Evolutionary conservation across 2,113 vertebrate species (phyloP).

Genomic region (Neomonachus schauinslandi): DNA sequence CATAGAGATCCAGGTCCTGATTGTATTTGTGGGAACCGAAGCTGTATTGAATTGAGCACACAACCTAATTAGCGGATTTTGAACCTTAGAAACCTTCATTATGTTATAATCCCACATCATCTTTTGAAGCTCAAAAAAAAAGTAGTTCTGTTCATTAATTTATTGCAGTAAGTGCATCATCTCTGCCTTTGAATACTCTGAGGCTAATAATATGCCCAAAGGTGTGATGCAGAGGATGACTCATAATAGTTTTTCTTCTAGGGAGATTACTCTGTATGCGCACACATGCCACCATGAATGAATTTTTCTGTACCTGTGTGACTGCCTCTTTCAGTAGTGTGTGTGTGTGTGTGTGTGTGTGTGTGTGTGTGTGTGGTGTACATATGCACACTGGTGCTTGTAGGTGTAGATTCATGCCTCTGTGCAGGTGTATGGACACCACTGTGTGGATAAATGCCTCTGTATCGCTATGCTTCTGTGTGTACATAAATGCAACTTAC

Average conservation of each 20-base stretch:
- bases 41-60: background rate
- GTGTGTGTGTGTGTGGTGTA: background rate
- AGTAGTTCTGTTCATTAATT: constrained; percentile 49
- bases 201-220: constrained; percentile 58
- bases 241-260: constrained; percentile 54
- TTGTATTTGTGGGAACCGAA: background rate
- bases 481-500: background rate
- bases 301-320: background rate
- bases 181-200: constrained; percentile 54
- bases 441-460: background rate
- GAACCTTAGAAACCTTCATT: constrained; percentile 53
- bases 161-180: constrained; percentile 41
- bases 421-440: background rate
- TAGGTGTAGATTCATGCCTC: background rate
- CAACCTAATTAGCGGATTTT: constrained; percentile 52
- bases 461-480: background rate
- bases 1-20: background rate
- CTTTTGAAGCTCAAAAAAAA: constrained; percentile 49
- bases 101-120: constrained; percentile 51
- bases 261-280: constrained; percentile 29
- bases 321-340: background rate
- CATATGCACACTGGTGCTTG: background rate
- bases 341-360: background rate
- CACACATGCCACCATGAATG: background rate
- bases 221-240: constrained; percentile 24